These are phyloP conservation scores for Sphaeramia orbicularis DNA, from an alignment of 2,797 vertebrate genomes.

Conservation along the genomic window DNA sequence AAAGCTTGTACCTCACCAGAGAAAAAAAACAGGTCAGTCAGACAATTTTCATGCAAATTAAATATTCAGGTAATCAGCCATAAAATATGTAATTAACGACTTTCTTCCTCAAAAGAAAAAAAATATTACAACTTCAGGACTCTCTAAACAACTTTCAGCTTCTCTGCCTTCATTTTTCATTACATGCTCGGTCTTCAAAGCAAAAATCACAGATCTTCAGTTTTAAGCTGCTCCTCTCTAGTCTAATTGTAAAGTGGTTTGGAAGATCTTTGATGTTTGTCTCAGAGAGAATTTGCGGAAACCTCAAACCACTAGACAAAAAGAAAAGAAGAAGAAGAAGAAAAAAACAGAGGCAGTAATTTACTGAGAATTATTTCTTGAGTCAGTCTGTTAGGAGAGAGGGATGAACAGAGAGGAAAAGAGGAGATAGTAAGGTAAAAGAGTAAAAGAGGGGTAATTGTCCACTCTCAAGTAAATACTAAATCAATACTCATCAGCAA, in stretches of 20 bases:
- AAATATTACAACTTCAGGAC: conserved; percentile 35
- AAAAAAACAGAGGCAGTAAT: conserved; percentile 62
- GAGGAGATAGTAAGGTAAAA: background rate
- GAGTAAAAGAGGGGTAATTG: conserved; percentile 2
- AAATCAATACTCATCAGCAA: conserved; percentile 5
- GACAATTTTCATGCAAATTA: conserved; percentile 48
- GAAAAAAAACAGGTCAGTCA: conserved; percentile 32
- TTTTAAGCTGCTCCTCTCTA: conserved; percentile 63
- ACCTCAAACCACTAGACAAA: conserved; percentile 69
- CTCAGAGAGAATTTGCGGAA: conserved; percentile 63
- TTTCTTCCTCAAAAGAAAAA: conserved; percentile 47
- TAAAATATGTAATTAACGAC: conserved; percentile 58
- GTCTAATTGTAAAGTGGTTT: conserved; percentile 78
- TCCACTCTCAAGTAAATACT: conserved; percentile 14
- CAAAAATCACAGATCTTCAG: conserved; percentile 49
- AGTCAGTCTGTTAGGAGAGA: conserved; percentile 23
- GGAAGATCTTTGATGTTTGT: conserved; percentile 80
- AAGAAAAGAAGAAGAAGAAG: conserved; percentile 47
- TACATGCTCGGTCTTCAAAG: conserved; percentile 66
- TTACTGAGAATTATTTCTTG: conserved; percentile 57
- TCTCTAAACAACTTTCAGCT: conserved; percentile 50
- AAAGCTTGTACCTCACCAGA: conserved; percentile 17
- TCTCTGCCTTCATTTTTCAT: conserved; percentile 41
- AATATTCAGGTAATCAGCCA: conserved; percentile 62
- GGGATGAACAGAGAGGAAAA: background rate